These are phyloP conservation scores for Spea multiplicata DNA, from an alignment of 2,113 vertebrate species.

Conservation along the genomic window DNA sequence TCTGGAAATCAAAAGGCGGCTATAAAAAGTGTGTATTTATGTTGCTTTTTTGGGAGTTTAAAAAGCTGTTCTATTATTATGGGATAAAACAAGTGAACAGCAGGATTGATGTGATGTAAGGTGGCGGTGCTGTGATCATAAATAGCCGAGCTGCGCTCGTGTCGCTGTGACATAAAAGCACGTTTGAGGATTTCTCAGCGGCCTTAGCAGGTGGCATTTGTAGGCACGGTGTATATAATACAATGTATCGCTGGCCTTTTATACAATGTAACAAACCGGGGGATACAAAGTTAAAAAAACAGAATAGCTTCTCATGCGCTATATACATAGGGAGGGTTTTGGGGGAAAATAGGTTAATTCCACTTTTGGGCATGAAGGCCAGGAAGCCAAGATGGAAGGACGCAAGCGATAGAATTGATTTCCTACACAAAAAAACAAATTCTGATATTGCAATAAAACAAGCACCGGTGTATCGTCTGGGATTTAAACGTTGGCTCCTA, in stretches of 20 bases:
- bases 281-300: no score
- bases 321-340: slow-evolving; percentile 4
- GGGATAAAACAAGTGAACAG: slow-evolving; percentile 36
- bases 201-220: slow-evolving; percentile 15
- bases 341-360: background rate
- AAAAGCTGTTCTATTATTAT: slow-evolving; percentile 21
- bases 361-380: background rate
- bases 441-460: no score
- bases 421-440: background rate
- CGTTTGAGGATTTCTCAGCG: slow-evolving; percentile 6
- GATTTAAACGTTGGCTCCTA: no score
- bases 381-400: slow-evolving; percentile 14
- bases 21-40: background rate
- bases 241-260: slow-evolving; percentile 9
- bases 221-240: background rate
- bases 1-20: background rate
- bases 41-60: background rate
- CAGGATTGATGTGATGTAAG: slow-evolving; percentile 10
- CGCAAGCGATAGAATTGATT: background rate
- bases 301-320: no score
- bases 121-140: background rate
- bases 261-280: background rate
- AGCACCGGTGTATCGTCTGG: no score
- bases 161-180: slow-evolving; percentile 18
- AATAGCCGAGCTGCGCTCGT: slow-evolving; percentile 29